A percentile compares a stretch with the other conserved stretches of the same genome.
These are phyloP conservation scores for Odontothrips loti DNA, from an alignment of 2,888 invertebrate genomes.

Conservation along the genomic window DNA sequence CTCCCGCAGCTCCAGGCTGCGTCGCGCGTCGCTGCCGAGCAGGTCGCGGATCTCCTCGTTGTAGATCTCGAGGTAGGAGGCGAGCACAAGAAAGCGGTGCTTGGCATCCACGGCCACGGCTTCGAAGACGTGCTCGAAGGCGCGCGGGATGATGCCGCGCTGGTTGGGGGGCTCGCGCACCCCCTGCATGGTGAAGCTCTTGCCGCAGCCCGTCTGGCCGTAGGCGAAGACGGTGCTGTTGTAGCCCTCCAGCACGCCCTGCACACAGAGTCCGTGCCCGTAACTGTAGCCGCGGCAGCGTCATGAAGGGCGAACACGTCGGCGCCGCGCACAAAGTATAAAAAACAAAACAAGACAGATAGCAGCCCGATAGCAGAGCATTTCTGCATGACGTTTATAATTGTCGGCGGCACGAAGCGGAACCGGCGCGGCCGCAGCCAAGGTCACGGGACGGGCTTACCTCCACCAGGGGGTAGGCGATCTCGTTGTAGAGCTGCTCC, in stretches of 20 bases:
- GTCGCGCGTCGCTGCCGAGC: slow-evolving; percentile 56
- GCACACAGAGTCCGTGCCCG: slow-evolving; percentile 33
- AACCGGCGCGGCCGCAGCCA: no score
- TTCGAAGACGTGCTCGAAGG: slow-evolving; percentile 86
- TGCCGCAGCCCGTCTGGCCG: slow-evolving; percentile 89
- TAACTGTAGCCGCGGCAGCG: background rate
- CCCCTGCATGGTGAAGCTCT: slow-evolving; percentile 87
- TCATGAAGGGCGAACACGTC: no score
- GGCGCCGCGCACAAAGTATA: no score
- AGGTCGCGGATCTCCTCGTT: slow-evolving; percentile 74
- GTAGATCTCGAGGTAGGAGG: slow-evolving; percentile 80
- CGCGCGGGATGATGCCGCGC: slow-evolving; percentile 66
- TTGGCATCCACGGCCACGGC: slow-evolving; percentile 67
- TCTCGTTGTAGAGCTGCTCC: slow-evolving; percentile 81
- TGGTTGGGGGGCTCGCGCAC: slow-evolving; percentile 48
- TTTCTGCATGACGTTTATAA: no score
- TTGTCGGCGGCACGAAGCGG: no score
- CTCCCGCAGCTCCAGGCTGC: slow-evolving; percentile 62
- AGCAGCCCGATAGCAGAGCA: no score
- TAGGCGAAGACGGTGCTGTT: slow-evolving; percentile 92
- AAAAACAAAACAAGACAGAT: no score
- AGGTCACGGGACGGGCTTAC: slow-evolving; percentile 46
- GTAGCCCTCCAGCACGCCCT: slow-evolving; percentile 85
- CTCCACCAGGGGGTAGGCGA: slow-evolving; percentile 76
- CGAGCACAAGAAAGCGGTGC: slow-evolving; percentile 69